Evolutionary conservation across 1,140 invertebrate genomes (phyloP).

Genomic region (Eriocheir sinensis): DNA sequence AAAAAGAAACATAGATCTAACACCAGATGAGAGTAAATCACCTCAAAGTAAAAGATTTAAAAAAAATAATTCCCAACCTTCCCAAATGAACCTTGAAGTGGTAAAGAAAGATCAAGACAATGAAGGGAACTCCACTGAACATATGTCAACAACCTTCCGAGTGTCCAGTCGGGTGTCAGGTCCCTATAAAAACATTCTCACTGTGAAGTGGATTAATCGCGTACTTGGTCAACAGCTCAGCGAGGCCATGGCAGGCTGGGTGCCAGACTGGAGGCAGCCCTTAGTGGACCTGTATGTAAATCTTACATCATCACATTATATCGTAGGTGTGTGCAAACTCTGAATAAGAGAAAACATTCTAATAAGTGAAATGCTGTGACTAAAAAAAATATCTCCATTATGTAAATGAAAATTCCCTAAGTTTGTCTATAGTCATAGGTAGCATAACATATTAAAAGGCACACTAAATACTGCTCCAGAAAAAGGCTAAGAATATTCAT

Average conservation of each 20-base stretch:
- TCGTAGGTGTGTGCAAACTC: conserved; percentile 43
- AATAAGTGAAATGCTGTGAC: too few species aligned
- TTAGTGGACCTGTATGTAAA: conserved; percentile 61
- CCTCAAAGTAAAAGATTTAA: neutral
- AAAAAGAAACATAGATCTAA: neutral
- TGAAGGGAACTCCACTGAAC: neutral
- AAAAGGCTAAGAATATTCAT: too few species aligned
- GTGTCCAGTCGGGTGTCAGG: conserved; percentile 44
- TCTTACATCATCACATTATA: conserved; percentile 65
- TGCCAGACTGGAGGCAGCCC: conserved; percentile 34
- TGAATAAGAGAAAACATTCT: too few species aligned
- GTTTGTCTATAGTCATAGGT: too few species aligned
- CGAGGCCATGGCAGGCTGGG: neutral
- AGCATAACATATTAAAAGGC: too few species aligned
- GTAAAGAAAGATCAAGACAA: neutral
- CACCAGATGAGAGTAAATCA: neutral
- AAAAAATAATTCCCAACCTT: neutral
- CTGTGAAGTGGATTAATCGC: conserved; percentile 14
- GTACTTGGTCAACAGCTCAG: neutral
- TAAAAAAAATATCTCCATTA: too few species aligned
- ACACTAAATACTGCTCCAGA: too few species aligned
- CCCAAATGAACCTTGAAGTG: neutral
- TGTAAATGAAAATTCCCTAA: too few species aligned
- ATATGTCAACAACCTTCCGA: neutral
- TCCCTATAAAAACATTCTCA: conserved; percentile 26